Evolutionary conservation across 1,140 invertebrate species (phyloP), one percentile per base, ranked within the genome.

Genomic region (Dreissena rostriformis): DNA sequence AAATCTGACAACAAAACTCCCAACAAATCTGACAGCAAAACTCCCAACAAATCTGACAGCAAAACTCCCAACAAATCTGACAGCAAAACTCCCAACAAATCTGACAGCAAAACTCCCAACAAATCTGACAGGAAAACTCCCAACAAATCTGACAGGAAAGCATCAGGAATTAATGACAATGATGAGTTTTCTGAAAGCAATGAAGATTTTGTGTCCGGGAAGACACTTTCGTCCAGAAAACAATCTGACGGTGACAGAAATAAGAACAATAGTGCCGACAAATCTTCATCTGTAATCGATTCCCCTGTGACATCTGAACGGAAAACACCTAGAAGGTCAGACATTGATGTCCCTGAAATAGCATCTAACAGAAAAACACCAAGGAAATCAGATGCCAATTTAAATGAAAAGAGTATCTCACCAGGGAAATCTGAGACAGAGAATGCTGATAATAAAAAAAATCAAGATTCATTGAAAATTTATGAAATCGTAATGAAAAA

Each of bases 161-260:
- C n/a, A n/a, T n/a, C n/a, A n/a, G n/a, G n/a, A n/a, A n/a, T n/a
- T n/a, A n/a, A n/a, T n/a, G n/a, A n/a, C n/a, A n/a, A n/a, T n/a
- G n/a, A n/a, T n/a, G n/a, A 61, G n/a, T 24, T n/a, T 19, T 15
- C 28, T 52, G 39, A 53, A 39, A 77, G 75, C 67, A 61, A 77
- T 49, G 57, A 52, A 65, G 75, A 77, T 39, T 39, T 39, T 39
- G 39, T 39, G 8, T 39, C 8, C 2, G 39, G 8, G 39, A 39
- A 39, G 39, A 39, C 39, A 39, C 39, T 5, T 39, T 39, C 39
- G 8, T 39, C 39, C 39, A 39, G 39, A 39, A 39, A 39, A n/a
- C n/a, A n/a, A n/a, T n/a, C n/a, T n/a, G n/a, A n/a, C n/a, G n/a
- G n/a, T n/a, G n/a, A n/a, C n/a, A n/a, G n/a, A 39, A 39, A 2